Conservation (phyloP, 2,888 invertebrate genomes). For the Parnassius glacialis region DNA sequence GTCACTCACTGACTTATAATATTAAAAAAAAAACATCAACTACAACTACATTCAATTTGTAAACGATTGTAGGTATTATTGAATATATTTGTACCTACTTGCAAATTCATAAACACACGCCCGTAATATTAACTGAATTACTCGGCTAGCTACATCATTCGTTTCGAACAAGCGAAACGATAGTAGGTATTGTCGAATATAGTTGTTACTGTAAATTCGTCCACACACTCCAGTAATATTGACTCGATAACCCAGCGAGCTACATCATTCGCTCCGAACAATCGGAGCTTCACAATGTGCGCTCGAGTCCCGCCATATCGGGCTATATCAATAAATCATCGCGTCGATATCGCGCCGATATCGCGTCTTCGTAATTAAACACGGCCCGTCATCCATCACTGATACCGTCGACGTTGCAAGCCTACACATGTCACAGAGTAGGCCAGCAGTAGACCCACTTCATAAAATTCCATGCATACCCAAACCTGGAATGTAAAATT, state of each 20-base stretch:
- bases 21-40: no score
- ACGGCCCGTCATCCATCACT: conserved; percentile 63
- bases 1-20: no score
- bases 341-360: conserved; percentile 45
- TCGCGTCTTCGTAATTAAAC: conserved; percentile 63
- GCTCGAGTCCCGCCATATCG: conserved; percentile 1
- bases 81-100: no score
- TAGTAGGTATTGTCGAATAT: no score
- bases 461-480: background rate
- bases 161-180: background rate
- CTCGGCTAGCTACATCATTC: background rate
- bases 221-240: no score
- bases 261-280: background rate
- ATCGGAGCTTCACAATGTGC: background rate
- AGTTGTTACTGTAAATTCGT: no score
- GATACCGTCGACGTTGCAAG: conserved; percentile 31
- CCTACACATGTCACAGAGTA: conserved; percentile 32
- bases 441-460: background rate
- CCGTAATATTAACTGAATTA: background rate
- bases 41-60: no score
- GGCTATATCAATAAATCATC: conserved; percentile 64
- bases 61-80: no score
- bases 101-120: no score
- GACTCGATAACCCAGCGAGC: background rate
- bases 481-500: no score